Evolutionary conservation across 1,140 invertebrate species (phyloP).

Genomic region (Aphelenchoides avenae): DNA sequence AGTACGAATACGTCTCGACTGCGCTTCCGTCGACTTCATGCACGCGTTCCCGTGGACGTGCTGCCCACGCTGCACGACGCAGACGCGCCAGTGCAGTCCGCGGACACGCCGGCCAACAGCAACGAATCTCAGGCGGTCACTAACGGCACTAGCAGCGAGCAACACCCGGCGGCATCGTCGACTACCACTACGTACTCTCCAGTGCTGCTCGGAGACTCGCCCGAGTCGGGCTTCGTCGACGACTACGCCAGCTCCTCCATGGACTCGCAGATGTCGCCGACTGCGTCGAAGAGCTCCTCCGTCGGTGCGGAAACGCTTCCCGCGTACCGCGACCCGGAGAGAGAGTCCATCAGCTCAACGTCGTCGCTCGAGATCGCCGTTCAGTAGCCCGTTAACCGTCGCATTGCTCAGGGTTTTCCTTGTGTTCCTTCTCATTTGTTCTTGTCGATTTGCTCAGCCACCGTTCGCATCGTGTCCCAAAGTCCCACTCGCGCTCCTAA

Average conservation of each 20-base stretch:
- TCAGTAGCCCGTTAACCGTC: no score
- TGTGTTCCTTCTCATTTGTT: no score
- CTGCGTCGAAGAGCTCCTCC: not conserved
- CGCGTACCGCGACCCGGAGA: constrained; percentile 14
- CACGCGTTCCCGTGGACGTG: not conserved
- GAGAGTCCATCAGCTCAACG: constrained; percentile 19
- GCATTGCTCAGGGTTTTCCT: no score
- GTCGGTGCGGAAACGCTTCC: not conserved
- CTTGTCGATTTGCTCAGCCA: no score
- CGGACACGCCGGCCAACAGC: not conserved
- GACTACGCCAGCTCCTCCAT: constrained; percentile 3
- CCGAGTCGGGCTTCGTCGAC: constrained; percentile 8
- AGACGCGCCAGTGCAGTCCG: not conserved
- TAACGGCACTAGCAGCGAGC: no score
- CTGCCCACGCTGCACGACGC: not conserved
- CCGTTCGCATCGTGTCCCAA: no score
- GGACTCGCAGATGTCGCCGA: constrained; percentile 1
- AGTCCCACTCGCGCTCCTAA: no score
- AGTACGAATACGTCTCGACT: not conserved
- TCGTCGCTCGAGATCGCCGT: constrained; percentile 30
- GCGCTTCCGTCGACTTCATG: not conserved
- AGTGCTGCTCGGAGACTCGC: no score
- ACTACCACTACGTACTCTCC: no score
- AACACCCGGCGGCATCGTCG: no score
- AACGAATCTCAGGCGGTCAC: no score